Percentiles rank a stretch among this genome's conserved stretches.
Evolutionary conservation across 2,888 invertebrate species (phyloP).

Genomic region (Panorpa germanica): DNA sequence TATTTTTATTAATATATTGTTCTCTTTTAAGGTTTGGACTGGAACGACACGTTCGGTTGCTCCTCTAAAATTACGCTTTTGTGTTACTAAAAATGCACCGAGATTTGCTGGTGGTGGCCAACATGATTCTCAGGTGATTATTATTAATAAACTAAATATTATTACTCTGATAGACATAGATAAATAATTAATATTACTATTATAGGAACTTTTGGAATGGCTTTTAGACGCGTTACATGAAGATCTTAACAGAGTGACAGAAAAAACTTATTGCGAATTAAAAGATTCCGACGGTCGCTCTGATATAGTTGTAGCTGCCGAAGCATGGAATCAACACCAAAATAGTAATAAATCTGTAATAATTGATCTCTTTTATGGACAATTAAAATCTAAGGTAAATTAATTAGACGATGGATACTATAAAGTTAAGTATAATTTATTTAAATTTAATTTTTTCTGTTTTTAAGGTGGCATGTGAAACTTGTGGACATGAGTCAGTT

Average conservation of each 20-base stretch:
- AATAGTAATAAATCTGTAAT: slow-evolving; percentile 71
- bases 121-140: slow-evolving; percentile 69
- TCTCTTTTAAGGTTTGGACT: slow-evolving; percentile 45
- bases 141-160: too few relatives aligned
- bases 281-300: slow-evolving; percentile 61
- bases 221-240: slow-evolving; percentile 81
- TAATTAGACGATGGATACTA: too few relatives aligned
- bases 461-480: slow-evolving; percentile 45
- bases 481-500: slow-evolving; percentile 68
- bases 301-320: slow-evolving; percentile 48
- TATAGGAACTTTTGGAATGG: slow-evolving; percentile 69
- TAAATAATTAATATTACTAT: slow-evolving; percentile 2
- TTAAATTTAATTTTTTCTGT: neutral
- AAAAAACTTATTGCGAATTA: slow-evolving; percentile 49
- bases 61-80: slow-evolving; percentile 68
- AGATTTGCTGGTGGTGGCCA: slow-evolving; percentile 77
- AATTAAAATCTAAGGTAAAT: slow-evolving; percentile 65
- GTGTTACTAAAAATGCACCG: slow-evolving; percentile 73
- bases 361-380: slow-evolving; percentile 82
- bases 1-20: neutral
- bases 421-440: neutral
- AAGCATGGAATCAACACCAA: slow-evolving; percentile 71
- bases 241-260: slow-evolving; percentile 66
- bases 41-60: slow-evolving; percentile 68
- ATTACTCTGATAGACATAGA: neutral